Base-by-base conservation (phyloP, 1,140 invertebrate genomes). In the Battus philenor region DNA sequence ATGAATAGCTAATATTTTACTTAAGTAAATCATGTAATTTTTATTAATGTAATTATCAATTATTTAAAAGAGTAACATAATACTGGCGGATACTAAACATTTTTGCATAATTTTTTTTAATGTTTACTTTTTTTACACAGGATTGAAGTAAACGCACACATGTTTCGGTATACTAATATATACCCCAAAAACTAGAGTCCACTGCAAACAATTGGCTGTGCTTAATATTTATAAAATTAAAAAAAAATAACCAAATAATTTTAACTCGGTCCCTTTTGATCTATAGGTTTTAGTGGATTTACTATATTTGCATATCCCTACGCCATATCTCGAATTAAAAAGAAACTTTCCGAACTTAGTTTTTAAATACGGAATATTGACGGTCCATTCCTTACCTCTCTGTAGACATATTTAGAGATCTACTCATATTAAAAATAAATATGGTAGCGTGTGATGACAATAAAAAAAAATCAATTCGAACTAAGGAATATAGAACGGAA, bases 181-280 rank as follows among this genome's bases (percentile, higher is more conserved):
- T 36, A 31, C 34, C 16, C 11, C 11, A 57, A 12, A 27, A 52
- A 68, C 62, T 30, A 5, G 56, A 76, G 55, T 78, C 75, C 71
- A 79, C 65, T 60, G 67, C 65, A 67, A 77, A 63, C 51, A 62
- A 65, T 72, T 76, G 78, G 75, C 78, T 79, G 78, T 82, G 78
- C 73, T 78, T 79, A 67, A 69, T 63, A 66, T 60, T 30, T 30
- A 11, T 11, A 30, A 30, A 6, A 63, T 63, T 64, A 60, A 51
- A 59, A 50, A 54, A 58, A 44, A 41, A 50, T 49, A 58, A 34
- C 59, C 55, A 68, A 53, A 24, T 39, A 46, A 54, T 68, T 61
- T 59, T 57, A 47, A 39, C 33, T 58, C 63, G 64, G 64, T 59
- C 44, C 50, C 29, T 46, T 36, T 65, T 57, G 51, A 49, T 52